A percentile compares a stretch with the other conserved stretches of the same genome.
Evolutionary conservation across 1,140 invertebrate genomes (phyloP).

Genomic region (Lepidotrigona ventralis): DNA sequence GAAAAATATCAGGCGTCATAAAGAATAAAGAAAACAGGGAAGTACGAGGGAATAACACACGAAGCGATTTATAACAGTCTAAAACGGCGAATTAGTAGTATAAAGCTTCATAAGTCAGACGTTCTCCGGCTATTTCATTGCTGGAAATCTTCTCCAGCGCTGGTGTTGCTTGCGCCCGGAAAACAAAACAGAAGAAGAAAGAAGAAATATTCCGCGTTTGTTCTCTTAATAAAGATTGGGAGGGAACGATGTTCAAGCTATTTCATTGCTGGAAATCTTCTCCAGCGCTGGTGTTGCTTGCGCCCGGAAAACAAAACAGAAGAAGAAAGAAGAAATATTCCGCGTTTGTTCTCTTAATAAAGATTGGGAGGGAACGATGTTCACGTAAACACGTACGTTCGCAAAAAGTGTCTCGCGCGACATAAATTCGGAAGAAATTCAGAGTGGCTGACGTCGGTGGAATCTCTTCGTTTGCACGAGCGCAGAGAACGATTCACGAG

Average conservation of each 20-base stretch:
- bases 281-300: background rate
- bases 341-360: background rate
- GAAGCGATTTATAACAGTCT: background rate
- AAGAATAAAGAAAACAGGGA: background rate
- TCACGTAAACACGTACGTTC: background rate
- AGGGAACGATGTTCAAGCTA: background rate
- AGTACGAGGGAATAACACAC: background rate
- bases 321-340: too few species aligned
- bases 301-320: too few species aligned
- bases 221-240: background rate
- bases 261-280: too few species aligned
- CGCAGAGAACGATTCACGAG: background rate
- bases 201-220: background rate
- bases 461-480: background rate
- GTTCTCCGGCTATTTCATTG: background rate
- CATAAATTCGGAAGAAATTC: background rate
- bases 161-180: background rate
- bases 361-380: background rate
- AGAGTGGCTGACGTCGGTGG: background rate
- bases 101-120: conserved; percentile 34
- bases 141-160: background rate
- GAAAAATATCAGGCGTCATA: background rate
- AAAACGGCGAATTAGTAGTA: conserved; percentile 11
- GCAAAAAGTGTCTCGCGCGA: too few species aligned
- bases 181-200: too few species aligned